A percentile compares a stretch with the other conserved stretches of the same genome.
These are phyloP conservation scores for Odontothrips loti DNA, from an alignment of 2,888 invertebrate genomes.

Conservation along the genomic window DNA sequence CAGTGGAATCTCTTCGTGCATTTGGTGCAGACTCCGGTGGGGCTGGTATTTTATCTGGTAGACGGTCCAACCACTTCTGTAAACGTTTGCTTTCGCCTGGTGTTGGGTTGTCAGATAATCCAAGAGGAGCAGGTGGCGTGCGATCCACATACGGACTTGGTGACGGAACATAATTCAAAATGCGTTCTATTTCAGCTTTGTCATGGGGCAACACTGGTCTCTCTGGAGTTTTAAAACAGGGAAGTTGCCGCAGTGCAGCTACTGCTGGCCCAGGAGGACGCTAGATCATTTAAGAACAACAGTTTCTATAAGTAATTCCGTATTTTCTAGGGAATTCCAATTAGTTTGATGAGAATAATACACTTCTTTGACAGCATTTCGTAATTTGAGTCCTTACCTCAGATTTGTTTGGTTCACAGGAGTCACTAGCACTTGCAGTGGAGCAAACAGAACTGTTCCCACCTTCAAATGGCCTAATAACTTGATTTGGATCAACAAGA, in stretches of 20 bases:
- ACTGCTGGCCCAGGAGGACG: background rate
- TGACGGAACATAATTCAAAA: background rate
- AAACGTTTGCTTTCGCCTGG: slow-evolving; percentile 27
- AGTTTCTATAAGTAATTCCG: too few relatives aligned
- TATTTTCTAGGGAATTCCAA: too few relatives aligned
- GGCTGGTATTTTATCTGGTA: background rate
- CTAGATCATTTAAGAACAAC: too few relatives aligned
- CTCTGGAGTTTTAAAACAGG: background rate
- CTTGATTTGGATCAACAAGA: slow-evolving; percentile 54
- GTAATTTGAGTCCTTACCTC: background rate
- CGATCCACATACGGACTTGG: background rate
- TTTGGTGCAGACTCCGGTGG: background rate
- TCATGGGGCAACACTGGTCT: background rate
- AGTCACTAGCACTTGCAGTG: background rate
- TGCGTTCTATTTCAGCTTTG: background rate
- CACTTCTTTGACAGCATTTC: too few relatives aligned
- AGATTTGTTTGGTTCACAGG: too few relatives aligned
- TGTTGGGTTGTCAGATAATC: slow-evolving; percentile 28
- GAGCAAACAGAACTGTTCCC: slow-evolving; percentile 43
- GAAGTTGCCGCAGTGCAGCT: background rate
- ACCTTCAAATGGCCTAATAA: slow-evolving; percentile 37
- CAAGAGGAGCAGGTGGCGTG: slow-evolving; percentile 5
- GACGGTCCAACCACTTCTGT: slow-evolving; percentile 24
- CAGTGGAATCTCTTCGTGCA: background rate
- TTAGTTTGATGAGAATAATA: too few relatives aligned